Evolutionary conservation across 2,797 vertebrate species (phyloP), one percentile per base, ranked within the genome.

Genomic region (Sorex maritimensis): DNA sequence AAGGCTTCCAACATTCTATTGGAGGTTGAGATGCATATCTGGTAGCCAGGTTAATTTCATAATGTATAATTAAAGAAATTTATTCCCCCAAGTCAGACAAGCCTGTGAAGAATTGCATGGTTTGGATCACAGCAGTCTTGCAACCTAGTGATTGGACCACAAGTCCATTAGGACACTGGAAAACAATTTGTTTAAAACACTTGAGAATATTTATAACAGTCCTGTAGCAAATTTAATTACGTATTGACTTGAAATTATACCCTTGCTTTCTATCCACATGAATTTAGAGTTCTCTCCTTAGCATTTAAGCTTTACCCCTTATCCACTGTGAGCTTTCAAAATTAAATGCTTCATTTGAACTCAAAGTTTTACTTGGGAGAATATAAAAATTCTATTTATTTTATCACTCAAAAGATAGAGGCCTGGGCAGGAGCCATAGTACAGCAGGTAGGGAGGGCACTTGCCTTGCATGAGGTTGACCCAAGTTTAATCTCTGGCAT

Each of bases 301-400:
- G 41, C 82, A 87, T 44, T 55, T 86, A 90, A 44, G 24, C 38
- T 87, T 12, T 73, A 21, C 13, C 34, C 23, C 41, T 61, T 77
- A 79, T 21, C 81, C 5, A 85, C 55, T 26, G 73, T 65, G 49
- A 90, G 65, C 72, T 89, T 92, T 82, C 23, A 65, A 91, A 90
- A 86, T 26, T 81, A 44, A 44, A 15, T 65, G 67, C 34, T 93
- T 95, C 82, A 71, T 93, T 86, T 82, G 55, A 91, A 72, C 34
- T 86, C 68, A 81, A 80, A 75, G 17, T 44, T 74, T 88, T 81
- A 84, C 41, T 55, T 92, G 84, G n/a, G 11, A 94, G 34, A 79
- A 87, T 69, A 86, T 74, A 83, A 24, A 93, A 81, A 94, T 83
- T n/a, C 34, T 83, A 89, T 61, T 86, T 71, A 73, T 63, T 87